Conservation (phyloP, 2,113 vertebrate genomes). For the Nibea albiflora region DNA sequence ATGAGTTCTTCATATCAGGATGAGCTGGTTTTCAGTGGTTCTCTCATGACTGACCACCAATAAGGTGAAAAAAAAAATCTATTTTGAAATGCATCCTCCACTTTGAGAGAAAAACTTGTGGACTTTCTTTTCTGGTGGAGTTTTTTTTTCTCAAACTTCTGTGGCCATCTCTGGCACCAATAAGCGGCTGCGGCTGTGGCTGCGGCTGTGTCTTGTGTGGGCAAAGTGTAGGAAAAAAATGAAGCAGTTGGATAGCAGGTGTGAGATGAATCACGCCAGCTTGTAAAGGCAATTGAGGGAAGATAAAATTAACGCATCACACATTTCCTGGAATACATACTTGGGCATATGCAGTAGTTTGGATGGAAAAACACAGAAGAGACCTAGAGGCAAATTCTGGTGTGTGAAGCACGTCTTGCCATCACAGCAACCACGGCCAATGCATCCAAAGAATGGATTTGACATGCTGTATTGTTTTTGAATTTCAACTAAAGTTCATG, state of each 20-base stretch:
- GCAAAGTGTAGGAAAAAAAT: slow-evolving; percentile 45
- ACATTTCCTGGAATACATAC: slow-evolving; percentile 51
- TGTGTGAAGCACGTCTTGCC: slow-evolving; percentile 1
- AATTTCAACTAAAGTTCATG: slow-evolving; percentile 32
- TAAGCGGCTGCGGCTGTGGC: background rate
- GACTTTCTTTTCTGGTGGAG: slow-evolving; percentile 16
- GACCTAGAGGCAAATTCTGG: slow-evolving; percentile 6
- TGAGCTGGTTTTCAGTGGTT: slow-evolving; percentile 15
- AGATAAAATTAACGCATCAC: slow-evolving; percentile 56
- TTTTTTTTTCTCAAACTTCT: slow-evolving; percentile 28
- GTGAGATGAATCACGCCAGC: slow-evolving; percentile 31
- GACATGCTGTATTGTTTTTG: slow-evolving; percentile 5
- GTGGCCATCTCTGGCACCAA: slow-evolving; percentile 37
- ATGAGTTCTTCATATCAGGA: slow-evolving; percentile 44
- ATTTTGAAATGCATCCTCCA: too few species aligned
- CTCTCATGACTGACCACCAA: slow-evolving; percentile 30
- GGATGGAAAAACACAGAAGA: slow-evolving; percentile 19
- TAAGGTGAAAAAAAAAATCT: background rate
- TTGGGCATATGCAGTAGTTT: slow-evolving; percentile 36
- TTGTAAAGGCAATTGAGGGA: slow-evolving; percentile 17
- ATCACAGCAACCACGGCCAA: background rate
- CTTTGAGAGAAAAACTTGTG: too few species aligned
- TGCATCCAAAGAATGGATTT: slow-evolving; percentile 5
- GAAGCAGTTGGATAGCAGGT: slow-evolving; percentile 44
- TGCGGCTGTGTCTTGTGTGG: slow-evolving; percentile 31